Evolutionary conservation across 30 jellyfish, hydroid and myxozoan genomes (phyloP).

Genomic region (Rhopilema esculentum): DNA sequence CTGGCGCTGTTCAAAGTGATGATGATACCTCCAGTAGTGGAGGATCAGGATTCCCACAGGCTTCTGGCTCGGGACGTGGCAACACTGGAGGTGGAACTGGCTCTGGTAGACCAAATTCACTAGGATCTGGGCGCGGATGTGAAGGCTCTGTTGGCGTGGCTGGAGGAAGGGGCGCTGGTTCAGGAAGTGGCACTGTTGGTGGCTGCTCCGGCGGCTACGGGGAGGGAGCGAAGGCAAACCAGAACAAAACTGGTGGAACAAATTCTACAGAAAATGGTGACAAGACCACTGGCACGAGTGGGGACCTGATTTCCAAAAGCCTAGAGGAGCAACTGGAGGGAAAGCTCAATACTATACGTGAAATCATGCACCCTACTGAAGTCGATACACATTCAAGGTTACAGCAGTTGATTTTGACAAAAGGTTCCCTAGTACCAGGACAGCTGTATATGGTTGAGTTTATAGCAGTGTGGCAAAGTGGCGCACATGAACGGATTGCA

Average conservation of each 20-base stretch:
- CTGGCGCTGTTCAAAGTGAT: conserved; percentile 16
- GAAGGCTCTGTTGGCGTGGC: conserved; percentile 33
- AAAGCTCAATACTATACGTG: conserved; percentile 27
- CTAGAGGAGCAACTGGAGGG: conserved; percentile 23
- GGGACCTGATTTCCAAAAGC: background rate
- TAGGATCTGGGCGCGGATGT: conserved; percentile 63
- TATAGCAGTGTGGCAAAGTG: conserved; percentile 59
- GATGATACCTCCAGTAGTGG: background rate
- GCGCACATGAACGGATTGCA: conserved; percentile 46
- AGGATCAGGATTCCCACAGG: conserved; percentile 20
- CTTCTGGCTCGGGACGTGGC: conserved; percentile 43
- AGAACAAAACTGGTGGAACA: conserved; percentile 32
- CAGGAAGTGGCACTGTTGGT: conserved; percentile 31
- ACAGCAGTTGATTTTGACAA: background rate
- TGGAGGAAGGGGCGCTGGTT: conserved; percentile 36
- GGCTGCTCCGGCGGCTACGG: conserved; percentile 80
- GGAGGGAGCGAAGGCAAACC: conserved; percentile 56
- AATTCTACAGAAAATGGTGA: conserved; percentile 3
- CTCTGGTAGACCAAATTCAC: conserved; percentile 35
- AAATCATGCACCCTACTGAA: conserved; percentile 11
- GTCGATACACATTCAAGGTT: background rate
- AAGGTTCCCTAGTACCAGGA: conserved; percentile 63
- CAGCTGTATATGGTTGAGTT: conserved; percentile 61
- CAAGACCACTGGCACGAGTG: conserved; percentile 12
- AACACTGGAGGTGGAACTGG: conserved; percentile 31